Evolutionary conservation across 2,113 vertebrate genomes (phyloP), one percentile per base, ranked within the genome.

Genomic region (Petrocephalus microphthalmus): DNA sequence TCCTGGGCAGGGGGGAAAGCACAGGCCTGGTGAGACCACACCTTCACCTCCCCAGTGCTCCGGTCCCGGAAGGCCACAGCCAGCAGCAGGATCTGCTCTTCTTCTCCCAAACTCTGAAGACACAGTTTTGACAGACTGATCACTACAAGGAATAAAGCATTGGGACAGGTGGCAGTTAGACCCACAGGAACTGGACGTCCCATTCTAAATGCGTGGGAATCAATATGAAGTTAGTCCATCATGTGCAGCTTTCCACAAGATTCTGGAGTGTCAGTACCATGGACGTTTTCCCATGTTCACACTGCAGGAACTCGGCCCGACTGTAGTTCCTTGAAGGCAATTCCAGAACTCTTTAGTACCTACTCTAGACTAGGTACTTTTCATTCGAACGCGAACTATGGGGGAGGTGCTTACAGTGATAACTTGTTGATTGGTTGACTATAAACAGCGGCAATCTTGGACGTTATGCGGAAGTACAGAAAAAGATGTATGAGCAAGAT

Each of bases 31-130:
- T 85, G 84, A 37, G 88, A 51, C 33, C n/a, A 29, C 85, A 51
- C 85, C 20, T 82, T 78, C 42, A 87, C 85, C 29, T 85, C 51
- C 20, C n/a, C 85, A 37, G 11, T 87, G 19, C 22, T 45, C n/a
- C 15, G n/a, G 33, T 57, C 88, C 49, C 85, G 84, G n/a, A 86
- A 89, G 42, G 85, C 85, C 6, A 89, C 60, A 37, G 57, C 85
- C 88, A 89, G 42, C 5, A 74, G 25, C n/a, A 89, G 57, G 19
- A 5, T n/a, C 84, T 52, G 20, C 33, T 42, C 22, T 7, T 49
- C 11, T 47, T 87, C 45, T 15, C 56, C 82, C 52, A 89, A 64
- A 25, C 85, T 87, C 88, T 89, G 67, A 52, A 86, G 53, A 5
- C 78, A 83, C 22, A 53, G 52, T 52, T 51, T 64, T 22, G 22